Evolutionary conservation across 2,888 invertebrate species (phyloP).

Genomic region (Altica lythri): DNA sequence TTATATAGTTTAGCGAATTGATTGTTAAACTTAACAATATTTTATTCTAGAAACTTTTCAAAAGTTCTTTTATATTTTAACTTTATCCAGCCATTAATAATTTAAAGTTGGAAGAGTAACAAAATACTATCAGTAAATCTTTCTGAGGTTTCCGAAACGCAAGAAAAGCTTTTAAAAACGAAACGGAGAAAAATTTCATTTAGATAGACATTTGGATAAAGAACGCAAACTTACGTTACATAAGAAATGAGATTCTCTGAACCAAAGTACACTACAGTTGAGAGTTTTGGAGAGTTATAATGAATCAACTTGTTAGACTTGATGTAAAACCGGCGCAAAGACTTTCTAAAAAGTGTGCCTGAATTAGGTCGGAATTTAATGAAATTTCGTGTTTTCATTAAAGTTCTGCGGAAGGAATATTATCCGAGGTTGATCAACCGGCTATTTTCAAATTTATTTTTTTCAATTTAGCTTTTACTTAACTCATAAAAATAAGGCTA

Average conservation of each 20-base stretch:
- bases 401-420: too few species aligned
- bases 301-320: conserved; percentile 7
- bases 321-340: neutral
- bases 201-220: conserved; percentile 21
- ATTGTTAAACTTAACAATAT: too few species aligned
- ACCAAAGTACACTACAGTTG: conserved; percentile 14
- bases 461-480: too few species aligned
- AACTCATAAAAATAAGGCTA: too few species aligned
- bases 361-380: too few species aligned
- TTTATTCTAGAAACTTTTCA: too few species aligned
- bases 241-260: conserved; percentile 5
- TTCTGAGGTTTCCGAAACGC: conserved; percentile 8
- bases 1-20: too few species aligned
- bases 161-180: conserved; percentile 13
- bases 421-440: too few species aligned
- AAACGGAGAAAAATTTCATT: conserved; percentile 22
- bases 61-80: neutral
- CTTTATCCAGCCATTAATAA: neutral
- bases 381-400: too few species aligned
- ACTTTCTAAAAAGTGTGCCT: too few species aligned
- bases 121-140: conserved; percentile 18
- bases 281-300: conserved; percentile 7
- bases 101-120: conserved; percentile 12
- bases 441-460: too few species aligned
- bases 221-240: conserved; percentile 6